phyloP scores from a whole-genome alignment of 2,113 vertebrate genomes.

The Nothobranchius furzeri region DNA sequence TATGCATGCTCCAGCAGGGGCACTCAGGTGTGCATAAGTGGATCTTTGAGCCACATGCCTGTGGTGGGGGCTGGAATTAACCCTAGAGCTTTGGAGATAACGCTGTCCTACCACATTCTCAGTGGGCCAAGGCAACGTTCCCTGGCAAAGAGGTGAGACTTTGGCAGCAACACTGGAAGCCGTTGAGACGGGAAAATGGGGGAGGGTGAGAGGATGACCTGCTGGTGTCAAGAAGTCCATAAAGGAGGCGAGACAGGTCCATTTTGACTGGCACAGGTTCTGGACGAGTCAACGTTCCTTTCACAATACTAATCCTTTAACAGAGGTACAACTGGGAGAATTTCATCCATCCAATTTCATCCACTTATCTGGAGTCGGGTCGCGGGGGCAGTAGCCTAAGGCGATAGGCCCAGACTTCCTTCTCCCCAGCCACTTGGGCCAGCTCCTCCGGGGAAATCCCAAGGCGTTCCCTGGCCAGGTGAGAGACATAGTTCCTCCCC shows the following conservation, averaged over 20 bases:
- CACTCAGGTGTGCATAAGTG: slow-evolving; percentile 1
- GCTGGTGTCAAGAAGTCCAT: slow-evolving; percentile 28
- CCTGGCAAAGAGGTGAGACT: slow-evolving; percentile 78
- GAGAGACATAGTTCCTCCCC: too few species aligned
- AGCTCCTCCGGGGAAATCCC: too few species aligned
- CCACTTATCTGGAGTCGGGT: too few species aligned
- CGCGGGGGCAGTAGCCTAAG: too few species aligned
- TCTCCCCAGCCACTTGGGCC: too few species aligned
- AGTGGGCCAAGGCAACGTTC: slow-evolving; percentile 50
- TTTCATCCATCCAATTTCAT: too few species aligned
- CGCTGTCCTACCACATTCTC: slow-evolving; percentile 75
- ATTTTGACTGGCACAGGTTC: neutral
- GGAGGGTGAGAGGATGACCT: slow-evolving; percentile 1
- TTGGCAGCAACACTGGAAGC: slow-evolving; percentile 68
- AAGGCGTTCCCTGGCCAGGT: too few species aligned
- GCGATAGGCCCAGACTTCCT: too few species aligned
- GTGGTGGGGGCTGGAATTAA: slow-evolving; percentile 10
- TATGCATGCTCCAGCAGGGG: neutral
- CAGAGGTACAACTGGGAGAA: too few species aligned
- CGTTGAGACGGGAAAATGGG: slow-evolving; percentile 38
- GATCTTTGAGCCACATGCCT: slow-evolving; percentile 7
- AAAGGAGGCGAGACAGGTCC: slow-evolving; percentile 21
- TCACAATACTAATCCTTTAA: too few species aligned
- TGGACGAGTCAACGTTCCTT: neutral
- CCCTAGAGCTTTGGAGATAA: slow-evolving; percentile 55